Evolutionary conservation across 2,797 vertebrate species (phyloP), one percentile per base, ranked within the genome.

Genomic region (Poeciliopsis infans): DNA sequence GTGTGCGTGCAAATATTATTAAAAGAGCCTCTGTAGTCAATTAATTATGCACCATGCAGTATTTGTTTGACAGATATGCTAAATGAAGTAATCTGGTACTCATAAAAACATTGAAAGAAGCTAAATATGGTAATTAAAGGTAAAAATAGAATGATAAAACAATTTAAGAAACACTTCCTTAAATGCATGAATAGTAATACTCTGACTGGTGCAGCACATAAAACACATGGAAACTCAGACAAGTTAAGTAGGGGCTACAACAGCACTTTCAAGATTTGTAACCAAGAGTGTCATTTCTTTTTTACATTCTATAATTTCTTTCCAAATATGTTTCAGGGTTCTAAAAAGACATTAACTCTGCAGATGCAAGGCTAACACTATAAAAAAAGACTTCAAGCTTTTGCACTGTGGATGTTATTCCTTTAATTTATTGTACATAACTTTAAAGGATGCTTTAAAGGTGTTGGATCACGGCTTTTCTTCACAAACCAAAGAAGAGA

Each of bases 391-490:
- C 57, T 16, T 33, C 16, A 2, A 13, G 28, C 16, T 64, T 64
- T 20, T 36, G 16, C 33, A 10, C 16, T 64, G 16, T 64, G 61
- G 16, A 20, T 33, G 13, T 61, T 2, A 31, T 16, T 36, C 7
- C 16, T 53, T 53, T 66, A 20, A 23, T 66, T 36, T 68, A 25
- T 23, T 25, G 18, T 39, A 39, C 64, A 41, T 25, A 68, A 12
- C 36, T 31, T 78, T n/a, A 66, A 43, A 84, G 69, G 68, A 66
- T 57, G 25, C 36, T 76, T 68, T 69, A 61, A 80, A 76, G 64
- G 4, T 0, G 66, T 79, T 66, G 72, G 72, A 78, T 73, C 75
- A 73, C 16, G 55, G 31, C 7, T 61, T 75, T 49, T 46, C 64
- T 45, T 53, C 72, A 61, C 82, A 7, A 39, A 75, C 11, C 71